A percentile compares a stretch with the other conserved stretches of the same genome.
These are phyloP conservation scores for Heterotis niloticus DNA, from an alignment of 2,113 vertebrate genomes.

Conservation along the genomic window DNA sequence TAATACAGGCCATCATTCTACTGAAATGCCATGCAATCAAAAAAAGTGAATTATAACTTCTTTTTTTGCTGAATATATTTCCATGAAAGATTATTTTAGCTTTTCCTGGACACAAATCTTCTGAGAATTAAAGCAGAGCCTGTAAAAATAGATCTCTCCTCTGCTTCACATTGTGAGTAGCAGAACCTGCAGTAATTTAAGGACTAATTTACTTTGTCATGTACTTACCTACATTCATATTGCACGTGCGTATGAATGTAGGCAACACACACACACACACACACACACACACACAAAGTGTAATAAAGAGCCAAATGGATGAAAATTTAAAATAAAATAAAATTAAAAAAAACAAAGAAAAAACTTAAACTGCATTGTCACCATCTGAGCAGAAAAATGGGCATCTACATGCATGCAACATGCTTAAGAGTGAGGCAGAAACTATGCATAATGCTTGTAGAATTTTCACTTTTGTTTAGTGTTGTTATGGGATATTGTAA, in stretches of 20 bases:
- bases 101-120: background rate
- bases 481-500: too few relatives aligned
- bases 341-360: too few relatives aligned
- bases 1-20: background rate
- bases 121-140: background rate
- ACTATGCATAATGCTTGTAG: background rate
- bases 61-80: background rate
- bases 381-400: background rate
- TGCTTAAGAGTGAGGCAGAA: background rate
- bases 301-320: too few relatives aligned
- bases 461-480: background rate
- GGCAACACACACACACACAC: too few relatives aligned
- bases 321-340: too few relatives aligned
- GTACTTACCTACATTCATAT: background rate
- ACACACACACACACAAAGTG: background rate
- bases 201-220: background rate
- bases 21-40: background rate
- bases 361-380: too few relatives aligned
- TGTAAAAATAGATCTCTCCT: background rate
- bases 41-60: background rate
- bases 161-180: background rate
- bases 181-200: background rate
- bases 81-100: background rate
- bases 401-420: background rate
- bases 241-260: background rate